Base-by-base conservation (phyloP, 2,113 vertebrate species). In the Catharus minimus region DNA sequence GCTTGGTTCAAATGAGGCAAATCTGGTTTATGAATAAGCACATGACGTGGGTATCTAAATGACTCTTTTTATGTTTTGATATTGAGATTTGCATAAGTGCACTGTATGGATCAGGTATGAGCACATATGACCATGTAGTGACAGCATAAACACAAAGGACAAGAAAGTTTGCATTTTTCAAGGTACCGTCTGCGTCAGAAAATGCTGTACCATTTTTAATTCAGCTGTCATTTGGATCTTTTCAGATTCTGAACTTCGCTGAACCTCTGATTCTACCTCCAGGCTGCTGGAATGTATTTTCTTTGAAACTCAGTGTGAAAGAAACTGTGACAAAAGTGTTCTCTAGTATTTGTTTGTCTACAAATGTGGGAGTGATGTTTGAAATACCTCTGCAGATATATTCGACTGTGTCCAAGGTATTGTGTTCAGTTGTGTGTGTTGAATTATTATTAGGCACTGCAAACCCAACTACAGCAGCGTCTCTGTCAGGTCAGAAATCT, bases 251-350 rank as follows among this genome's bases (percentile, higher is more conserved):
- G 95, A 98, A 99, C 97, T 98, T 99, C 72, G 98, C 96, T 32
- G 94, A 96, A 80, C 98, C 98, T 52, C 95, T 98, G 95, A 97
- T 94, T 39, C 96, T 99, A 95, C 97, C 98, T 88, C 98, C 97
- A 88, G 98, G 98, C 88, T 99, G 98, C 97, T 99, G 99, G 99
- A 98, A 97, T 77, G 86, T 99, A 79, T 98, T 99, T 95, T 98
- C 98, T 92, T 97, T 99, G 93, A 98, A 98, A 95, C 95, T 98
- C 81, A 96, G 96, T 91, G 96, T 97, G 96, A 98, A 94, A 95
- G 96, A 97, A n/a, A 92, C 97, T 95, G 97, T 97, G 55, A 56
- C 97, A 82, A 98, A 98, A 93, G 90, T 98, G 58, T 94, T 98
- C 90, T 98, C 98, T 86, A 97, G 95, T 77, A 93, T 99, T 82